Base-by-base conservation (phyloP, 92 coral and sea anemone genomes). In the Zoanthus gigantus region DNA sequence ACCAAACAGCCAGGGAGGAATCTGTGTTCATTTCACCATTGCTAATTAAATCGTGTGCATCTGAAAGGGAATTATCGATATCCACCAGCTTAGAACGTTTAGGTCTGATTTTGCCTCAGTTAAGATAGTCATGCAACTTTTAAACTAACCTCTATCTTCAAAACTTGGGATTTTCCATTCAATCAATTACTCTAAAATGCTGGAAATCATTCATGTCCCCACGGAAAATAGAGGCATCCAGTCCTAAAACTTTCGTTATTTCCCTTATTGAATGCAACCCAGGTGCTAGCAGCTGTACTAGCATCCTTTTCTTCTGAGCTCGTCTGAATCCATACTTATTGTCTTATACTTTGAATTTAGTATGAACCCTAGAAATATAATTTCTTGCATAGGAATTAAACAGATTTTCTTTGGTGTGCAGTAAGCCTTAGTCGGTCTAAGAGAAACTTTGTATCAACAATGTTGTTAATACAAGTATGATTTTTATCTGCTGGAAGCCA, bases 21-120 rank as follows among this genome's bases (percentile, higher is more conserved):
- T 93, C 92, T 65, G 93, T 87, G n/a, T 88, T 90, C 71, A 90
- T 66, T 1, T 77, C 82, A 18, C 92, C 90, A 90, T 90, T 93
- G 58, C 31, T 74, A 18, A 88, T 74, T 32, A 52, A 78, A 90
- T 93, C 88, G 72, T 78, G 88, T 18, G 92, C 87, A n/a, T 7
- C 57, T 72, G 83, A 31, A 1, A 90, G 16, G 11, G 30, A 31
- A 15, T 68, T 54, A 23, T 23, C 23, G 23, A 23, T 23, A 78
- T 65, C 94, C 90, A 92, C 92, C 94, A 89, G 23, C 23, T 23
- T 23, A 23, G 23, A 23, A 23, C 4, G 14, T 69, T 34, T 15
- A 60, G 28, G 56, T 73, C 77, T 37, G 54, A 44, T 45, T 14
- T 1, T 13, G 77, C 77, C 56, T 45, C 23, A 44, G 15, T 37